Evolutionary conservation across 1,140 invertebrate genomes (phyloP).

Genomic region (Portunus trituberculatus): DNA sequence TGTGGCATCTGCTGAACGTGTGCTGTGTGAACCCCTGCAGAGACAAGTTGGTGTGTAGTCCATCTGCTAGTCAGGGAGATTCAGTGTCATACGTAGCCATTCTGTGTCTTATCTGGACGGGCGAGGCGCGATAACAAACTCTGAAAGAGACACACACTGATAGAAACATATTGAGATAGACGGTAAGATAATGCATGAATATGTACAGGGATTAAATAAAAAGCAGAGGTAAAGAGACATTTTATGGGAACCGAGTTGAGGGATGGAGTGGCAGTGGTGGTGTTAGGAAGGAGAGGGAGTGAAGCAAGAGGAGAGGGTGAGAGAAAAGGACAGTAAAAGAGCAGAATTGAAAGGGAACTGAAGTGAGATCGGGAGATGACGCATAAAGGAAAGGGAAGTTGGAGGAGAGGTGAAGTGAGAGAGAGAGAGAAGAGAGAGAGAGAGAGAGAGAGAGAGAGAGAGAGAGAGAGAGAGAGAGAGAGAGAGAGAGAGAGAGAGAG

Average conservation of each 20-base stretch:
- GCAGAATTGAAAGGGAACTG: neutral
- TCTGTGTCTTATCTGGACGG: too few relatives aligned
- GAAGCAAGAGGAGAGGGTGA: neutral
- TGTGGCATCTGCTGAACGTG: too few relatives aligned
- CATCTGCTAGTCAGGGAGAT: too few relatives aligned
- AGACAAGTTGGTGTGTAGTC: too few relatives aligned
- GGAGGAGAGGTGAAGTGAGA: neutral
- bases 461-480: neutral
- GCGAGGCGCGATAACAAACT: too few relatives aligned
- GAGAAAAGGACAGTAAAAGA: neutral
- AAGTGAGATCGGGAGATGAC: neutral
- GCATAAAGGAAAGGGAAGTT: neutral
- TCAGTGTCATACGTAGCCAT: too few relatives aligned
- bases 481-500: slow-evolving; percentile 25
- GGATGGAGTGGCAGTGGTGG: neutral
- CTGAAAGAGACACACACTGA: too few relatives aligned
- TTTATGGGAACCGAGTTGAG: neutral
- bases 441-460: slow-evolving; percentile 24
- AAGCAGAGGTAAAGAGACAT: neutral
- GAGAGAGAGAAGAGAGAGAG: neutral
- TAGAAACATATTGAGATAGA: too few relatives aligned
- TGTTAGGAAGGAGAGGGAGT: neutral
- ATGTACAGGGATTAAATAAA: too few relatives aligned
- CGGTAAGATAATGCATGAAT: too few relatives aligned
- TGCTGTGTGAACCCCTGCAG: too few relatives aligned